Percentiles rank a stretch among this genome's conserved stretches.
Evolutionary conservation across 2,888 invertebrate genomes (phyloP).

Genomic region (Campaea margaritaria): DNA sequence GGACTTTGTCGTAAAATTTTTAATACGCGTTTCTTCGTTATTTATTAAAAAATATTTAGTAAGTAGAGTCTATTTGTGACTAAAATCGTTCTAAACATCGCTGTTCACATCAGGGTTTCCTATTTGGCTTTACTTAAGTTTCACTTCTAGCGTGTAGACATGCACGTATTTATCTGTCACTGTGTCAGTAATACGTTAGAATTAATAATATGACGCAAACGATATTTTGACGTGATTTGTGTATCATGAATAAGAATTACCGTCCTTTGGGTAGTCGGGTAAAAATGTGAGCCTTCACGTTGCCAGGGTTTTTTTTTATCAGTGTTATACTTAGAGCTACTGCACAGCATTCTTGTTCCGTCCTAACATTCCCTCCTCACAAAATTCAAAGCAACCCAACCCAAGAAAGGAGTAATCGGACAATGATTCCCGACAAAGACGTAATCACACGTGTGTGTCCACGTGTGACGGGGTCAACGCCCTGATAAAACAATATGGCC

Average conservation of each 20-base stretch:
- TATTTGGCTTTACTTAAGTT: too few relatives aligned
- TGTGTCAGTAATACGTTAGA: too few relatives aligned
- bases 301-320: neutral
- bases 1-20: conserved; percentile 2
- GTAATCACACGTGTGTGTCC: conserved; percentile 69
- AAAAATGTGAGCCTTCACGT: too few relatives aligned
- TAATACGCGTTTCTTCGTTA: neutral
- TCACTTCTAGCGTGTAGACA: too few relatives aligned
- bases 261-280: too few relatives aligned
- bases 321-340: neutral
- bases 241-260: too few relatives aligned
- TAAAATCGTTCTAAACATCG: too few relatives aligned
- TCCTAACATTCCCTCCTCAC: conserved; percentile 66
- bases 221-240: too few relatives aligned
- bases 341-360: conserved; percentile 34
- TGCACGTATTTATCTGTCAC: too few relatives aligned
- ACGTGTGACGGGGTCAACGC: conserved; percentile 73
- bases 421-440: conserved; percentile 69
- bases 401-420: conserved; percentile 65
- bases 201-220: too few relatives aligned
- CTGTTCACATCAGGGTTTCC: too few relatives aligned
- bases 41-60: neutral
- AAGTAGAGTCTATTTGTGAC: too few relatives aligned
- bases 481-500: conserved; percentile 66
- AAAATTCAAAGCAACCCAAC: conserved; percentile 68